Evolutionary conservation across 1,140 invertebrate genomes (phyloP).

Genomic region (Dreissena rostriformis): DNA sequence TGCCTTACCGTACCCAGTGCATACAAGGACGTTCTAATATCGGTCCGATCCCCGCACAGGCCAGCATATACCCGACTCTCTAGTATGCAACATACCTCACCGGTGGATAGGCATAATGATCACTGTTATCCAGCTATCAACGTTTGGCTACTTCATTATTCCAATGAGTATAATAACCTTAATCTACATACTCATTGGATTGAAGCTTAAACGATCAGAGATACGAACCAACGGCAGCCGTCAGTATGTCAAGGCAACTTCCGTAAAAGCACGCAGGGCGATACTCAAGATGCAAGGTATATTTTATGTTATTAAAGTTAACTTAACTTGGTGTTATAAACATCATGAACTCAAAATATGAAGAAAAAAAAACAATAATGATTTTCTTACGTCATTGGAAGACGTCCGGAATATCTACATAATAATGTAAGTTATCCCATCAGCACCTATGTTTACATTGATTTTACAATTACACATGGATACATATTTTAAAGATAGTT

Average conservation of each 20-base stretch:
- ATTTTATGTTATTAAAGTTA: conserved; percentile 27
- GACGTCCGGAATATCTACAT: no score
- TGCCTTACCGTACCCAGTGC: conserved; percentile 86
- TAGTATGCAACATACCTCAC: conserved; percentile 76
- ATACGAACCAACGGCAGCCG: conserved; percentile 50
- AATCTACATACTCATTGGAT: conserved; percentile 76
- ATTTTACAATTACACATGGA: no score
- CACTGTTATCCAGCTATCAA: conserved; percentile 77
- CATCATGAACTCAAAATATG: no score
- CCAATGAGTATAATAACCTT: conserved; percentile 81
- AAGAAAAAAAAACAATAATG: no score
- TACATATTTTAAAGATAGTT: no score
- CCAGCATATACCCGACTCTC: conserved; percentile 67
- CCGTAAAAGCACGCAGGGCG: conserved; percentile 70
- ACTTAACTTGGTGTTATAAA: no score
- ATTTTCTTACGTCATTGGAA: no score
- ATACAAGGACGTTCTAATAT: conserved; percentile 67
- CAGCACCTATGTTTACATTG: no score
- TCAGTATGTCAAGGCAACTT: conserved; percentile 9
- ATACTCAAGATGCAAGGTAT: conserved; percentile 79
- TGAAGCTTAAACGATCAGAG: conserved; percentile 46
- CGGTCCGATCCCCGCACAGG: conserved; percentile 47
- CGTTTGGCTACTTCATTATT: conserved; percentile 80
- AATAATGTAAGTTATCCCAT: no score
- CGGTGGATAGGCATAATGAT: conserved; percentile 71